These are phyloP conservation scores for Carollia perspicillata DNA, from an alignment of 2,113 vertebrate genomes.

Conservation along the genomic window DNA sequence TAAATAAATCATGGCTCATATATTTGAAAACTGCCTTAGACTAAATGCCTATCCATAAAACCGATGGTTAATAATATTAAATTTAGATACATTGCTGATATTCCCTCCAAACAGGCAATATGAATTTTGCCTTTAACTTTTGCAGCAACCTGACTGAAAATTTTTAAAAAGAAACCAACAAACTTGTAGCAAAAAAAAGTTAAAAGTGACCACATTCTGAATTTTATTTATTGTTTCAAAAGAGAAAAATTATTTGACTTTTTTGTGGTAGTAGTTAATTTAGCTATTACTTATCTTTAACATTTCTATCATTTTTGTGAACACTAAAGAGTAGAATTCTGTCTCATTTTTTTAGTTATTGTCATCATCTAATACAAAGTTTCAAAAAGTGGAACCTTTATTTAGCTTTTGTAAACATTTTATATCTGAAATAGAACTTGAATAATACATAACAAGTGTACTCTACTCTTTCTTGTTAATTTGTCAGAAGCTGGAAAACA, in stretches of 20 bases:
- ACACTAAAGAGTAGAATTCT: not conserved
- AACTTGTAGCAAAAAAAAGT: not conserved
- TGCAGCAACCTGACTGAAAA: not conserved
- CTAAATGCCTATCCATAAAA: not conserved
- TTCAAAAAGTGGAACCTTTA: not conserved
- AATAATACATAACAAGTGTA: not conserved
- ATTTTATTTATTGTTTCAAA: not conserved
- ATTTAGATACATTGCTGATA: not conserved
- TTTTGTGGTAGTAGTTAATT: not conserved
- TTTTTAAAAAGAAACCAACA: not conserved
- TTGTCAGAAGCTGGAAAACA: not conserved
- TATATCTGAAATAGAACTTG: not conserved
- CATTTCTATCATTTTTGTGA: not conserved
- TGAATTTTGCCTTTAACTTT: not conserved
- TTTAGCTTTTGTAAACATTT: not conserved
- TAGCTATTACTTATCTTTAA: not conserved
- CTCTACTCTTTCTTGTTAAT: not conserved
- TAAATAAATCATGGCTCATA: not conserved
- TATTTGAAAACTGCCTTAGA: not conserved
- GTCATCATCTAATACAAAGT: not conserved
- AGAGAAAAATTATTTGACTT: not conserved
- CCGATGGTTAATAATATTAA: not conserved
- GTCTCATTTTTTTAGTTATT: not conserved
- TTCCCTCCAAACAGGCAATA: not conserved
- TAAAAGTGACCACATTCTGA: not conserved